Evolutionary conservation across 2,888 invertebrate species (phyloP), one percentile per base, ranked within the genome.

Genomic region (Latheticus oryzae): DNA sequence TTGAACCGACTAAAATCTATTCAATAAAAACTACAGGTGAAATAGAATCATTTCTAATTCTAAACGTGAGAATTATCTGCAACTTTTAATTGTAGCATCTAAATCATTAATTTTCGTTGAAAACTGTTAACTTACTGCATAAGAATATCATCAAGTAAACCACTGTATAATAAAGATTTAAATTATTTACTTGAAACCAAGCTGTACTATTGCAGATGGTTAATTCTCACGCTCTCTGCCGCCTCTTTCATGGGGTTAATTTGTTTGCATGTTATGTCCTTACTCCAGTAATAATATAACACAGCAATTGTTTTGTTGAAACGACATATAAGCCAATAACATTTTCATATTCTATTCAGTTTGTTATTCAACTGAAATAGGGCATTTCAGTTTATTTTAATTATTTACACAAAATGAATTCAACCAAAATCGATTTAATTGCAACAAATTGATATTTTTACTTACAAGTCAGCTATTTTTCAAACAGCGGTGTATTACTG

Each of bases 211-310:
- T 21, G n/a, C 58, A 58, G 40, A 28, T 58, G 58, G 13, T 26
- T 2, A 1, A 35, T 33, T 58, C 58, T 43, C 58, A 58, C 58
- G 58, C 42, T 48, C 58, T 32, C 58, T 40, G 32, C 58, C 58
- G 58, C 58, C 58, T 48, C 35, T 17, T 48, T 35, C 45, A 42
- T 42, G 50, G 53, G 53, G 58, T 58, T 58, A 58, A 58, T 54
- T 58, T 58, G 58, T 58, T 58, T 58, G 58, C 53, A 58, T 58
- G 58, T 58, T 54, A 48, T 54, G 58, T 47, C 45, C 47, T 37
- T 43, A 26, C 15, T 15, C 28, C 30, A 21, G 43, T 57, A 57
- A 57, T 57, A 57, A 57, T 51, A 57, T 33, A 57, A 51, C 37
- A 42, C 43, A 42, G 42, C 23, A 33, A 42, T 56, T 43, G 51